These are phyloP conservation scores for Coelinius sp. DNA, from an alignment of 2,888 invertebrate species.

Conservation along the genomic window DNA sequence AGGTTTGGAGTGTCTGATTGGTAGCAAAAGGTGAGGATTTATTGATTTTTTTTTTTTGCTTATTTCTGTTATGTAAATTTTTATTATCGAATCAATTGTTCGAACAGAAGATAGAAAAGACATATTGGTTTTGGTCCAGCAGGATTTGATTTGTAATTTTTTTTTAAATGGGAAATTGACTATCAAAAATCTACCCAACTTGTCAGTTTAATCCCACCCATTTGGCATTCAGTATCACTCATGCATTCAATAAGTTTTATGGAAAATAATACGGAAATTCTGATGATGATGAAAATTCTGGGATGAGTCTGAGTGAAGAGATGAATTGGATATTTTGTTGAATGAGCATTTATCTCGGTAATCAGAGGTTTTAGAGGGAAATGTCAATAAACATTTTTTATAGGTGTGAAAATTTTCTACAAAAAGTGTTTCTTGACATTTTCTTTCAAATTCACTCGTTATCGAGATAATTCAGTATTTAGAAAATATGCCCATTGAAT, in stretches of 20 bases:
- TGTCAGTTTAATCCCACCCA: neutral
- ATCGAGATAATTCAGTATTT: too few species aligned
- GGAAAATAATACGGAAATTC: neutral
- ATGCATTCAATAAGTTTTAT: neutral
- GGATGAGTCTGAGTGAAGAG: neutral
- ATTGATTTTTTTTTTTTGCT: constrained; percentile 16
- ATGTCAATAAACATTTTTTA: too few species aligned
- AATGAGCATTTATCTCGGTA: too few species aligned
- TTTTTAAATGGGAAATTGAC: constrained; percentile 13
- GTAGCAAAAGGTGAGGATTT: constrained; percentile 66
- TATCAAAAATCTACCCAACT: constrained; percentile 23
- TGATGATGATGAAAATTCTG: neutral
- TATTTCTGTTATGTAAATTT: constrained; percentile 26
- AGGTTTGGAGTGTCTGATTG: constrained; percentile 86
- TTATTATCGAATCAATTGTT: neutral
- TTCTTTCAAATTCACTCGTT: too few species aligned
- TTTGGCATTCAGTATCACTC: constrained; percentile 5
- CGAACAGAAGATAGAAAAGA: neutral
- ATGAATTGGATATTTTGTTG: too few species aligned
- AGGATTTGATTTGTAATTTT: constrained; percentile 5
- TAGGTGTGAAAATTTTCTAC: too few species aligned
- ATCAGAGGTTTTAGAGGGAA: too few species aligned
- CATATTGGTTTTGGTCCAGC: neutral
- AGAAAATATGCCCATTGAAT: neutral
- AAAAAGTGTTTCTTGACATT: too few species aligned